These are phyloP conservation scores for Acanthoscelides obtectus DNA, from an alignment of 2,888 invertebrate species.

Conservation along the genomic window DNA sequence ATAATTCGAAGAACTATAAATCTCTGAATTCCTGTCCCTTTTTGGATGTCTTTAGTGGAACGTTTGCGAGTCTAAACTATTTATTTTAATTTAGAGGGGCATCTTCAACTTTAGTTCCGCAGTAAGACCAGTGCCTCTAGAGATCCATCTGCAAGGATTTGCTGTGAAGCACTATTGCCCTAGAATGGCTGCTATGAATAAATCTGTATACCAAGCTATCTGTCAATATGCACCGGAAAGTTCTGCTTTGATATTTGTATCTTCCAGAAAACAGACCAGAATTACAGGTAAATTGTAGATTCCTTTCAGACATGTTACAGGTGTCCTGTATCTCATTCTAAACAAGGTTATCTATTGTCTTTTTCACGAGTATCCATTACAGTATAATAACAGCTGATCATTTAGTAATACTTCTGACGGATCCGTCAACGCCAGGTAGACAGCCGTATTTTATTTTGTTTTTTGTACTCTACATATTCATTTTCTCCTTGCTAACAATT, in stretches of 20 bases:
- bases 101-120: conserved; percentile 96
- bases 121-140: conserved; percentile 94
- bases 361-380: too few species aligned
- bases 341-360: too few species aligned
- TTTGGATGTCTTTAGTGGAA: too few species aligned
- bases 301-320: too few species aligned
- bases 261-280: conserved; percentile 93
- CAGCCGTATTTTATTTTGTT: too few species aligned
- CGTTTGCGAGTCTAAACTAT: too few species aligned
- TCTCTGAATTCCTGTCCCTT: not conserved
- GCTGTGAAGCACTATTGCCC: conserved; percentile 99
- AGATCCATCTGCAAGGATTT: conserved; percentile 82
- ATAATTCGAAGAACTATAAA: not conserved
- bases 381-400: too few species aligned
- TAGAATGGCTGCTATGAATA: conserved; percentile 99
- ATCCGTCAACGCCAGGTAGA: too few species aligned
- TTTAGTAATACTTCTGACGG: too few species aligned
- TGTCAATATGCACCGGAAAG: conserved; percentile 86
- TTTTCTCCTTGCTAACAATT: too few species aligned
- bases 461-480: too few species aligned
- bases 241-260: conserved; percentile 91
- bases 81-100: conserved; percentile 74
- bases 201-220: conserved; percentile 94
- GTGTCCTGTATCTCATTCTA: too few species aligned
- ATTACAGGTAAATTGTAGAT: conserved; percentile 79